Percentiles rank a stretch among this genome's conserved stretches.
These are phyloP conservation scores for Pyralis farinalis DNA, from an alignment of 2,888 invertebrate genomes.

Conservation along the genomic window DNA sequence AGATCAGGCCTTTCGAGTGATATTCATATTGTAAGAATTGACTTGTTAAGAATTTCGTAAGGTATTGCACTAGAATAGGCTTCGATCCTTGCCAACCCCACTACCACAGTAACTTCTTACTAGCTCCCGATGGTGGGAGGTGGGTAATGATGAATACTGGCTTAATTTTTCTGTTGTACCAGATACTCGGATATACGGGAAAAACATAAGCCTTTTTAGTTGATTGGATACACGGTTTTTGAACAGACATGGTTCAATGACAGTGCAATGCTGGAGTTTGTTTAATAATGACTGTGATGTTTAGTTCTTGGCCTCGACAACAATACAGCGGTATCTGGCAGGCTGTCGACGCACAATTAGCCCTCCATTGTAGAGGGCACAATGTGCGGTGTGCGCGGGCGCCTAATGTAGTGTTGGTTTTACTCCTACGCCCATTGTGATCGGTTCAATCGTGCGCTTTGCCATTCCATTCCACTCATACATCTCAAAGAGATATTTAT, in stretches of 20 bases:
- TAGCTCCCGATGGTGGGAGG: too few species aligned
- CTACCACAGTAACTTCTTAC: too few species aligned
- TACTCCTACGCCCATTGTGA: slow-evolving; percentile 75
- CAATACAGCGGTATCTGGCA: slow-evolving; percentile 50
- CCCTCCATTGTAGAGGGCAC: slow-evolving; percentile 55
- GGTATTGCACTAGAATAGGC: too few species aligned
- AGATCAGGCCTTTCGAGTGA: too few species aligned
- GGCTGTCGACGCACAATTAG: slow-evolving; percentile 76
- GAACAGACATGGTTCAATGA: slow-evolving; percentile 16
- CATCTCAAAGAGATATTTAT: slow-evolving; percentile 60
- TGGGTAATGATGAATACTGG: too few species aligned
- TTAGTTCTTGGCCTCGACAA: slow-evolving; percentile 39
- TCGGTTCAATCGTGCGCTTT: slow-evolving; percentile 52
- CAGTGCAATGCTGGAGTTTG: slow-evolving; percentile 23
- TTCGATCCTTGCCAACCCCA: too few species aligned
- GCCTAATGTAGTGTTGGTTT: slow-evolving; percentile 47
- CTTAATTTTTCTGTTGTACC: too few species aligned
- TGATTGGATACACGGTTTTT: too few species aligned
- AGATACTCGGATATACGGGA: too few species aligned
- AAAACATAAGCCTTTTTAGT: too few species aligned
- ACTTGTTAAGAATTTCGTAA: too few species aligned
- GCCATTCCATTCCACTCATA: slow-evolving; percentile 45
- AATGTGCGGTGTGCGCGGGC: slow-evolving; percentile 56
- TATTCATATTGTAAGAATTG: too few species aligned
- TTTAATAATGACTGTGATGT: slow-evolving; percentile 35